Base-by-base conservation (phyloP, 2,888 invertebrate genomes). In the Lochmaea crataegi region DNA sequence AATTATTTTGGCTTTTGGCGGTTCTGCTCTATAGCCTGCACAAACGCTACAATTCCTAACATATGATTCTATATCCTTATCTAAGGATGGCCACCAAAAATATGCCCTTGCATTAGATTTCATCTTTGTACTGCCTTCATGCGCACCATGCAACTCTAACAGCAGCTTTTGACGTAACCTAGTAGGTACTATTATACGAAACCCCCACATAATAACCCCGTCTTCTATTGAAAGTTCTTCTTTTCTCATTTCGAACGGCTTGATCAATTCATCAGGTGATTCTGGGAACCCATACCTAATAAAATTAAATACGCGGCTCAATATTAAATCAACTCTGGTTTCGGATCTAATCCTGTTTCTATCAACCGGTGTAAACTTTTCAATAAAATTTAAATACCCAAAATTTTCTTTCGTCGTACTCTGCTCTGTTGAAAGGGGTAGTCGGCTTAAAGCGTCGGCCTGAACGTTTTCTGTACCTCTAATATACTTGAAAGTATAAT, bases 111-210 rank as follows among this genome's bases (percentile, higher is more conserved):
- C 51, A 16, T n/a, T 51, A 6, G 32, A 7, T 48, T 68, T 68
- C 61, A 61, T 61, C 26, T 68, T 68, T n/a, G 32, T 16, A 10
- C 51, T 69, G 10, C 69, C 69, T 26, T 69, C 64, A 69, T 64
- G 22, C 22, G 22, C 22, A 22, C 22, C 22, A 22, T 22, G 22
- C 22, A 22, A 22, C 22, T 22, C 22, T 22, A 22, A 22, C 22
- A 22, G 22, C 2, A 22, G 32, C 32, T 32, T 32, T 32, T 0
- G 32, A 32, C 7, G 7, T 32, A 32, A 32, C 0, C 32, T 6
- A 7, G 32, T 32, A 7, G 32, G 7, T 32, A 32, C 32, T 32
- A 32, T 32, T 7, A 32, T 32, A 32, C 32, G 1, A 32, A 5
- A 7, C 1, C 32, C 6, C 32, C 32, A 32, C 32, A 32, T 32